Conservation (phyloP, 2,113 vertebrate species). For the Cebus imitator region DNA sequence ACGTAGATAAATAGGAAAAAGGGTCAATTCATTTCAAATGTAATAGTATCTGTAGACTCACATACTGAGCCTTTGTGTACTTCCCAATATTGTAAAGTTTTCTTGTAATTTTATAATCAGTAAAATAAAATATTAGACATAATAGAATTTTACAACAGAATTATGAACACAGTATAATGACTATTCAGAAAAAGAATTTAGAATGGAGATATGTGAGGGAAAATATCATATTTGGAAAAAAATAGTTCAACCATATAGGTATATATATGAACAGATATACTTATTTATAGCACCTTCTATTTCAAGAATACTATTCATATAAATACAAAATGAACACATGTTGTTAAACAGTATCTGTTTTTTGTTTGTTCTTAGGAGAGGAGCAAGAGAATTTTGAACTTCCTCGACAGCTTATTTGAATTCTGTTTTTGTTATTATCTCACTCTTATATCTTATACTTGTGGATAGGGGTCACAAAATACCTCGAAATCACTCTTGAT, state of each 20-base stretch:
- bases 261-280: neutral
- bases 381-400: neutral
- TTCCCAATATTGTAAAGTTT: neutral
- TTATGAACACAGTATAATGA: neutral
- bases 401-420: neutral
- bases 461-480: neutral
- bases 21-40: neutral
- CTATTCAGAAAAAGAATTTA: neutral
- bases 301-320: neutral
- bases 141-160: neutral
- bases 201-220: neutral
- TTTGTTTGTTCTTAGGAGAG: neutral
- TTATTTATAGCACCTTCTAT: neutral
- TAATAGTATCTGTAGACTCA: neutral
- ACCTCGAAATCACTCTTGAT: neutral
- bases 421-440: neutral
- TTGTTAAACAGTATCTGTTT: neutral
- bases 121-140: neutral
- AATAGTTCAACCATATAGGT: neutral
- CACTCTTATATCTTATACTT: neutral
- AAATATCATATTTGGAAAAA: neutral
- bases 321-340: neutral
- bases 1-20: neutral
- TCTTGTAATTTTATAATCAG: neutral
- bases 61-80: neutral